Conservation (phyloP, 2,888 invertebrate species). For the Lycophotia porphyrea region DNA sequence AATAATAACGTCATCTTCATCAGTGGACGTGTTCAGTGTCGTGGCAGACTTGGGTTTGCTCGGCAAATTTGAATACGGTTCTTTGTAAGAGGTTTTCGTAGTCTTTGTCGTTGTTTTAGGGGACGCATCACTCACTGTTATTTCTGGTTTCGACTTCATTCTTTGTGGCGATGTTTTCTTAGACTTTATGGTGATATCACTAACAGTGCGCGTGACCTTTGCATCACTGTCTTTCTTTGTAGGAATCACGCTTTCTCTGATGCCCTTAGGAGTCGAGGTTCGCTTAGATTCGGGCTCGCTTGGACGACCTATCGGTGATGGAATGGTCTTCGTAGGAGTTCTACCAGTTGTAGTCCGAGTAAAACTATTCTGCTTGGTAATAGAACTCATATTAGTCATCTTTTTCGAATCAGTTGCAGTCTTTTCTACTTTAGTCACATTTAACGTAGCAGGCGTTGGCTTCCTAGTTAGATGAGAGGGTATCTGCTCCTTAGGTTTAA, state of each 20-base stretch:
- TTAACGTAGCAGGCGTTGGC: slow-evolving; percentile 75
- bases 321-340: slow-evolving; percentile 71
- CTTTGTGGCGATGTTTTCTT: slow-evolving; percentile 84
- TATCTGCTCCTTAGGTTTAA: slow-evolving; percentile 79
- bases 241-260: slow-evolving; percentile 78
- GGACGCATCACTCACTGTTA: slow-evolving; percentile 83
- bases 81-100: slow-evolving; percentile 76
- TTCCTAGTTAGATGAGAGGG: slow-evolving; percentile 75
- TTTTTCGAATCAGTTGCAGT: slow-evolving; percentile 77
- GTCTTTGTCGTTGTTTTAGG: slow-evolving; percentile 75
- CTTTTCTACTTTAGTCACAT: slow-evolving; percentile 79
- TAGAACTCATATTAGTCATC: slow-evolving; percentile 65
- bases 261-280: slow-evolving; percentile 79
- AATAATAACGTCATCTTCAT: slow-evolving; percentile 91
- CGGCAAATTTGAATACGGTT: slow-evolving; percentile 79
- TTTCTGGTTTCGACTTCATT: slow-evolving; percentile 88
- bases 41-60: slow-evolving; percentile 88
- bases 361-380: slow-evolving; percentile 77
- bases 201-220: slow-evolving; percentile 89
- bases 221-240: slow-evolving; percentile 81
- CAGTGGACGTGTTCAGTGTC: slow-evolving; percentile 87
- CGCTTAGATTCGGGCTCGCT: slow-evolving; percentile 80
- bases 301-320: slow-evolving; percentile 68
- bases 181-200: slow-evolving; percentile 90
- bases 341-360: slow-evolving; percentile 74